Conservation (phyloP, 1,140 invertebrate species). For the Aphelinus certus region DNA sequence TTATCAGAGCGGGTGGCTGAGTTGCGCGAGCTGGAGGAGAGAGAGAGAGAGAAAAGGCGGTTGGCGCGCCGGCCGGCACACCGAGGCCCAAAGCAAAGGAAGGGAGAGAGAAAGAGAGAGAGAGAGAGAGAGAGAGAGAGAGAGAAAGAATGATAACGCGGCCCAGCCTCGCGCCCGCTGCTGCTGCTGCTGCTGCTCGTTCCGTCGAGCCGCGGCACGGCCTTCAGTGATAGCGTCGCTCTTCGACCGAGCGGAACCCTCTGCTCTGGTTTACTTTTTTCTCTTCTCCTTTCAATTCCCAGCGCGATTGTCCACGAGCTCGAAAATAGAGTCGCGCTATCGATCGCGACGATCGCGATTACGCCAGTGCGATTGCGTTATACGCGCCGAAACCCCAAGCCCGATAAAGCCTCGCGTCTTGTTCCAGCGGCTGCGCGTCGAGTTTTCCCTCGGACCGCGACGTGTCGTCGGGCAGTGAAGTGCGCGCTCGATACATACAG, state of each 20-base stretch:
- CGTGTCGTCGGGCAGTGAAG: too few relatives aligned
- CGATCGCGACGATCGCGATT: background rate
- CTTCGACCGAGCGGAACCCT: background rate
- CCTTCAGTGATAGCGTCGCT: constrained; percentile 28
- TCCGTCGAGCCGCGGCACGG: background rate
- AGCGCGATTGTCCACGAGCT: too few relatives aligned
- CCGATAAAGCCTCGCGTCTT: background rate
- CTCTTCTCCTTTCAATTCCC: too few relatives aligned
- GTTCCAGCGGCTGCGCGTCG: background rate
- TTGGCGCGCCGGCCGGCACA: too few relatives aligned
- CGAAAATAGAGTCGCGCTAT: background rate
- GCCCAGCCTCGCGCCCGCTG: background rate
- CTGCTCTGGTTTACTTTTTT: too few relatives aligned
- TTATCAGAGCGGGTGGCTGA: background rate
- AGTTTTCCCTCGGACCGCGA: too few relatives aligned
- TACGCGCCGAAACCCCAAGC: too few relatives aligned
- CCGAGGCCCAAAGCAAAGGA: too few relatives aligned
- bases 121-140: background rate
- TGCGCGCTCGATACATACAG: too few relatives aligned
- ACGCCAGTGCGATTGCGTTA: too few relatives aligned
- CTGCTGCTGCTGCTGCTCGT: too few relatives aligned
- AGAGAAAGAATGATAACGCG: constrained; percentile 1
- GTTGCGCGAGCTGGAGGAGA: background rate
- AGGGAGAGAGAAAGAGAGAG: background rate
- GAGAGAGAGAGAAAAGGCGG: too few relatives aligned